Conservation (phyloP, 2,888 invertebrate genomes). For the Sesamia inferens region DNA sequence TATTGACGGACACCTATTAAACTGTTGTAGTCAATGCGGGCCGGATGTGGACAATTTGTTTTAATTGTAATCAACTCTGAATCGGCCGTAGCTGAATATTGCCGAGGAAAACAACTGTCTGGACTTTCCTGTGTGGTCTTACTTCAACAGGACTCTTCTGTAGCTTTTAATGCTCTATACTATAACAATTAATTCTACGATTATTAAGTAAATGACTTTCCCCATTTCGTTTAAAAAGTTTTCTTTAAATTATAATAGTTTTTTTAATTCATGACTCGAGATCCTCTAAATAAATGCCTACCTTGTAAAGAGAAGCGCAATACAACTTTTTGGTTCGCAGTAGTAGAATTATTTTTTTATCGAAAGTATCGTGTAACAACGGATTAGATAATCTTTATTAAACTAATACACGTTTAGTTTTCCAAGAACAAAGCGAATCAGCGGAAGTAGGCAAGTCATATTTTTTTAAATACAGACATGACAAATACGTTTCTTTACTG, state of each 20-base stretch:
- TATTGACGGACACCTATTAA: slow-evolving; percentile 86
- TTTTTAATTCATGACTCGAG: neutral
- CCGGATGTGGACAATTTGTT: slow-evolving; percentile 88
- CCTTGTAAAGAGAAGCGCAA: slow-evolving; percentile 27
- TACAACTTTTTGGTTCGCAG: slow-evolving; percentile 30
- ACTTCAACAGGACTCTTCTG: neutral
- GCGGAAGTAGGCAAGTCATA: slow-evolving; percentile 63
- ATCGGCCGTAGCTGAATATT: slow-evolving; percentile 65
- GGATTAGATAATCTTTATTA: slow-evolving; percentile 62
- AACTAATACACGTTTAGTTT: slow-evolving; percentile 41
- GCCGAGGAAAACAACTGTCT: slow-evolving; percentile 55
- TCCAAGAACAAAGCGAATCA: slow-evolving; percentile 64
- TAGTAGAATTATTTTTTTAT: slow-evolving; percentile 29
- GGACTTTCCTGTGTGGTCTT: slow-evolving; percentile 42
- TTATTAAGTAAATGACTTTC: slow-evolving; percentile 4
- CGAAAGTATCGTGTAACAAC: slow-evolving; percentile 43
- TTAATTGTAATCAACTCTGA: slow-evolving; percentile 80
- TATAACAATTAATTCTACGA: neutral
- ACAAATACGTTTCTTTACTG: slow-evolving; percentile 45
- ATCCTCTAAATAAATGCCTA: slow-evolving; percentile 5
- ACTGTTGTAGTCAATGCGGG: slow-evolving; percentile 80
- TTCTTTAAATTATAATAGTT: too few species aligned
- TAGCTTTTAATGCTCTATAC: neutral
- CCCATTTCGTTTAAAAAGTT: too few species aligned
- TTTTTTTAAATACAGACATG: slow-evolving; percentile 52